These are phyloP conservation scores for Pluvianellus socialis DNA, from an alignment of 2,113 vertebrate genomes.

Conservation along the genomic window DNA sequence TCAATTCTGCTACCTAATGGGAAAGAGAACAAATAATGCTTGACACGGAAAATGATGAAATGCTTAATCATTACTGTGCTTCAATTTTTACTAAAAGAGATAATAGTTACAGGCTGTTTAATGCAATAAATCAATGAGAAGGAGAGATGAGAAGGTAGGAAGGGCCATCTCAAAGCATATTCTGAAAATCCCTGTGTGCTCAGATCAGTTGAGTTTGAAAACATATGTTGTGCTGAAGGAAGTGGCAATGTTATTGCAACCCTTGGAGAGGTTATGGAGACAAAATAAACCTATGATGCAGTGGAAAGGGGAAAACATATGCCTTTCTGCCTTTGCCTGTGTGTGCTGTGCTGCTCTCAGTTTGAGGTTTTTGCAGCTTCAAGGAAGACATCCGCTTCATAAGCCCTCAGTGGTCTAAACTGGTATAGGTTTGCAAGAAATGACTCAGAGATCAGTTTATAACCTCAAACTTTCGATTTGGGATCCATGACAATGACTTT, in stretches of 20 bases:
- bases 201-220: not conserved
- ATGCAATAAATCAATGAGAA: constrained; percentile 20
- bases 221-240: not conserved
- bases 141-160: not conserved
- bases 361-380: not conserved
- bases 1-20: not conserved
- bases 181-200: not conserved
- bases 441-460: not conserved
- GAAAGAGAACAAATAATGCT: constrained; percentile 39
- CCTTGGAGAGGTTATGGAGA: not conserved
- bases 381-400: not conserved
- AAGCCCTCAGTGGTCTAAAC: not conserved
- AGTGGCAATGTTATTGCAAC: not conserved
- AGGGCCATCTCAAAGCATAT: not conserved
- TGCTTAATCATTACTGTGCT: not conserved
- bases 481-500: not conserved
- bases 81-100: constrained; percentile 6
- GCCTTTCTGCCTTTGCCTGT: not conserved
- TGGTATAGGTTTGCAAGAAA: not conserved
- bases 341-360: not conserved
- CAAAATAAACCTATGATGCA: not conserved
- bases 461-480: not conserved
- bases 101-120: constrained; percentile 33
- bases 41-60: constrained; percentile 15
- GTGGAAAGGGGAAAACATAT: not conserved